These are phyloP conservation scores for Esox masquinongy DNA, from an alignment of 2,797 vertebrate genomes.

Conservation along the genomic window DNA sequence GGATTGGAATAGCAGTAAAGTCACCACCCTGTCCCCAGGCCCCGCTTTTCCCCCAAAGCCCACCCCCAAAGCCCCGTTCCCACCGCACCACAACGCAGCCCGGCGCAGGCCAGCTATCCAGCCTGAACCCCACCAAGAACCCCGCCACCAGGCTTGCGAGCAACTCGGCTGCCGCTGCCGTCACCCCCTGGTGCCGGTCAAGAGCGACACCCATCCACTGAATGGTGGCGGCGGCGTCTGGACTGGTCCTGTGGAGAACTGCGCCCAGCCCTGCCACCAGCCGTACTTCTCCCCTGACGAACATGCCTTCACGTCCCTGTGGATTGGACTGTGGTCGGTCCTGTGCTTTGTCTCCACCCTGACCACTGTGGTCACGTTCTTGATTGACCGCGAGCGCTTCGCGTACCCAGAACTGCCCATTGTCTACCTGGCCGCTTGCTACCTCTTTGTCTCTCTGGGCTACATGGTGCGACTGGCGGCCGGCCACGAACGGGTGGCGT, in stretches of 20 bases:
- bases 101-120: slow-evolving; percentile 12
- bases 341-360: slow-evolving; percentile 81
- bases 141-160: slow-evolving; percentile 58
- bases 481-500: slow-evolving; percentile 77
- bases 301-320: slow-evolving; percentile 78
- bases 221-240: background rate
- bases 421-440: slow-evolving; percentile 80
- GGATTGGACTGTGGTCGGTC: slow-evolving; percentile 79
- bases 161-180: slow-evolving; percentile 73
- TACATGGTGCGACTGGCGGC: slow-evolving; percentile 77
- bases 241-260: slow-evolving; percentile 51
- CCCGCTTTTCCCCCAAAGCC: slow-evolving; percentile 62
- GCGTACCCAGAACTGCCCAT: slow-evolving; percentile 80
- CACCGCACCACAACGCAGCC: background rate
- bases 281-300: slow-evolving; percentile 79
- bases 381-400: slow-evolving; percentile 82
- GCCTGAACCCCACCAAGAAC: slow-evolving; percentile 2
- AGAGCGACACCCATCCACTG: slow-evolving; percentile 39
- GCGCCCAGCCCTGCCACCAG: slow-evolving; percentile 78
- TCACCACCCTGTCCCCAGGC: slow-evolving; percentile 63
- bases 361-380: slow-evolving; percentile 79
- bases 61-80: slow-evolving; percentile 45
- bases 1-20: slow-evolving; percentile 81
- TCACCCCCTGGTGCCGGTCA: slow-evolving; percentile 76
- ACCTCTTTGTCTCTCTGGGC: slow-evolving; percentile 77